Evolutionary conservation across 2,113 vertebrate genomes (phyloP), one percentile per base, ranked within the genome.

Genomic region (Talpa occidentalis): DNA sequence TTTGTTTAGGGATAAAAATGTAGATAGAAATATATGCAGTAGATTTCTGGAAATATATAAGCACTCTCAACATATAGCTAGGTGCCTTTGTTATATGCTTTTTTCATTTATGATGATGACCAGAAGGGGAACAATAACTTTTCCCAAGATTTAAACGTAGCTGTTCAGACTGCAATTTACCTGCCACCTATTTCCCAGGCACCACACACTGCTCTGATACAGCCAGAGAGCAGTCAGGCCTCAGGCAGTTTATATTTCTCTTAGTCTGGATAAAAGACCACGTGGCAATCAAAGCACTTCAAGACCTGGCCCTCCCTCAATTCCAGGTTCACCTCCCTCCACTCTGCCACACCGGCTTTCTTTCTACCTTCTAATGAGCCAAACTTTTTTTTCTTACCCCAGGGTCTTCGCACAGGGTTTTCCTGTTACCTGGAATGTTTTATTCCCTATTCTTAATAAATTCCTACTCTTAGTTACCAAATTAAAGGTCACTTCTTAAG

Each of bases 401-500:
- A 10, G 54, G 5, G 30, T 47, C 44, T 90, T 83, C 60, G 42
- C 42, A 59, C 16, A 82, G 47, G 17, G 14, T 64, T 94, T 84
- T 87, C 37, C 62, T 37, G 10, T 28, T 21, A 12, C 49, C 47
- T 80, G n/a, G 9, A 67, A n/a, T 73, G n/a, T 24, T 87, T 90
- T 49, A 60, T 78, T 73, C 9, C 14, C 30, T 69, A 59, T 49
- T 90, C 76, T 80, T 80, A 80, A 79, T 24, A 70, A 90, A 78
- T 42, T 87, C 12, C 47, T 44, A 37, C 26, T 73, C 47, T 76
- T 79, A 44, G 10, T 66, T 82, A 26, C 32, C 67, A 78, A n/a
- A 78, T 86, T 79, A 87, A 93, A 91, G 32, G 24, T 87, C 77
- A 74, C 15, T 40, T 85, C 54, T 69, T 76, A 66, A 70, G 44